Conservation (phyloP, 2,888 invertebrate species). For the Tipula unca region DNA sequence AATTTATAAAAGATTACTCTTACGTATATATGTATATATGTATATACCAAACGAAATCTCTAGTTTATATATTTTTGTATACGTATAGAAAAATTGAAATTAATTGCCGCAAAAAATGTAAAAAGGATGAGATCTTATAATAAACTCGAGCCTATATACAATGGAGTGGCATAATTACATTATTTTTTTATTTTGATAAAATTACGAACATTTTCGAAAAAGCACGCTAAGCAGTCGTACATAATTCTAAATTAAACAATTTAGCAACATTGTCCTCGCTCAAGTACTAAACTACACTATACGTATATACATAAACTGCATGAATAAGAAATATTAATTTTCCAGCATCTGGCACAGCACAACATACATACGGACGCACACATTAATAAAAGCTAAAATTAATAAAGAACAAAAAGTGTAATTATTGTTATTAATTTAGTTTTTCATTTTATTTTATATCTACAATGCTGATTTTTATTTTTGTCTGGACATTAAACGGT, state of each 20-base stretch:
- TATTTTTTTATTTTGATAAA: too few relatives aligned
- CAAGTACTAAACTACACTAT: neutral
- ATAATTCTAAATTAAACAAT: neutral
- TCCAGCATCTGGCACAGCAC: neutral
- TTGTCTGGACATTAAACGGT: neutral
- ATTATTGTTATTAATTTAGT: neutral
- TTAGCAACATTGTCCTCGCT: neutral
- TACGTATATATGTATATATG: too few relatives aligned
- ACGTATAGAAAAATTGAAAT: neutral
- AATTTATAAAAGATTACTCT: neutral
- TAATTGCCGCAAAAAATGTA: too few relatives aligned
- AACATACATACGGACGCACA: too few relatives aligned
- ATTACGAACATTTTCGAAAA: too few relatives aligned
- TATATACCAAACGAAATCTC: neutral
- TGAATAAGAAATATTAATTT: neutral
- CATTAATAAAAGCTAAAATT: neutral
- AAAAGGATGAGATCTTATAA: too few relatives aligned
- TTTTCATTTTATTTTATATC: neutral
- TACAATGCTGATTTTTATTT: neutral
- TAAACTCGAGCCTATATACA: neutral
- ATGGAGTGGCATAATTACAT: too few relatives aligned
- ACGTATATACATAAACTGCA: neutral
- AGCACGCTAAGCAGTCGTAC: too few relatives aligned
- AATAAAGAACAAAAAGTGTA: neutral
- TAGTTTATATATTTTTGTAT: neutral